Conservation (phyloP, 1,140 invertebrate genomes). For the Mizuhopecten yessoensis region DNA sequence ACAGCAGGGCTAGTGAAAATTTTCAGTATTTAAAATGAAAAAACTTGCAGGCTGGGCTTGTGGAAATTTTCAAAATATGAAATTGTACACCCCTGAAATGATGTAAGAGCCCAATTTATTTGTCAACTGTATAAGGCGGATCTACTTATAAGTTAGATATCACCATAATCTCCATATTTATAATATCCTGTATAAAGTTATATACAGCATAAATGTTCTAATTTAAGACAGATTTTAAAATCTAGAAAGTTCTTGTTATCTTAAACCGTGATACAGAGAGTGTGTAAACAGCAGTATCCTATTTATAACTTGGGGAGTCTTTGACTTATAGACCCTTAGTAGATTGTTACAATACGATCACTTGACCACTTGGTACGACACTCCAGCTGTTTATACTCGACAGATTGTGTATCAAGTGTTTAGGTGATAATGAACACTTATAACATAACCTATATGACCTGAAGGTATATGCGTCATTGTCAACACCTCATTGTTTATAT, state of each 20-base stretch:
- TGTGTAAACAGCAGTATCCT: background rate
- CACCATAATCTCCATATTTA: no score
- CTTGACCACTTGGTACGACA: background rate
- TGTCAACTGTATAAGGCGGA: no score
- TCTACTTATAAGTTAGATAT: no score
- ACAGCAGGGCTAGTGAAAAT: no score
- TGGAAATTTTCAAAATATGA: no score
- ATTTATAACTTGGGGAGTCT: background rate
- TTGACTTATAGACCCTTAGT: background rate
- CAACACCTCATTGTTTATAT: background rate
- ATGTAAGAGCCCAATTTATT: no score
- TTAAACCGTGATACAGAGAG: background rate
- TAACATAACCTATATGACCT: background rate
- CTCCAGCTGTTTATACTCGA: background rate
- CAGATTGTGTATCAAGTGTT: constrained; percentile 19
- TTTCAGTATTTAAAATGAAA: no score
- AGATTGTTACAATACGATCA: background rate
- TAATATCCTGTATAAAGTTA: no score
- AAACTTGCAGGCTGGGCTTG: no score
- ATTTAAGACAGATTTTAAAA: background rate
- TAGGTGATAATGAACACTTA: background rate
- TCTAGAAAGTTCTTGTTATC: background rate
- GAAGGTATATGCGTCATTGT: background rate
- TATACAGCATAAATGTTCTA: background rate
- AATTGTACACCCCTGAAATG: no score